Conservation (phyloP, 2,797 vertebrate genomes). For the Sebastes aleutianus region DNA sequence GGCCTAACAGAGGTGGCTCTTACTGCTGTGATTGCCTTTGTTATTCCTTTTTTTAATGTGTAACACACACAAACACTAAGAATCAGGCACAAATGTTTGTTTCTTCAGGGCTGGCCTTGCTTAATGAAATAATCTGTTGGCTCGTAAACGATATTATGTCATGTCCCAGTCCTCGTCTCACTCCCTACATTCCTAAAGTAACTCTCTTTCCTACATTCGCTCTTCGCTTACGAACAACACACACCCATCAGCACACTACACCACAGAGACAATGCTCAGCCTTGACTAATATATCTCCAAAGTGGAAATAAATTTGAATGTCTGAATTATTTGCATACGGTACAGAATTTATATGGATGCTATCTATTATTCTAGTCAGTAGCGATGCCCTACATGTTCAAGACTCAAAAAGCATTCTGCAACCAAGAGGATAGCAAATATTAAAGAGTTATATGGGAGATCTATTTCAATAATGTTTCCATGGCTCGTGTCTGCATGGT, state of each 20-base stretch:
- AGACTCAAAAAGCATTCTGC: background rate
- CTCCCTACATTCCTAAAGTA: conserved; percentile 2
- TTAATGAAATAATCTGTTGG: background rate
- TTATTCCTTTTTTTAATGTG: background rate
- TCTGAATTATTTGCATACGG: background rate
- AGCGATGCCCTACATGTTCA: accelerated
- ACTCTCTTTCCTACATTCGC: background rate
- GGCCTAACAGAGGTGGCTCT: no score
- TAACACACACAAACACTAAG: background rate
- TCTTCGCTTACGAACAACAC: background rate
- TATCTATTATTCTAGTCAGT: background rate
- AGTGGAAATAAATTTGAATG: background rate
- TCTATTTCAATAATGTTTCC: background rate
- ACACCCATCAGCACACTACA: background rate
- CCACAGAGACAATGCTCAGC: background rate
- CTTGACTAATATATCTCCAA: background rate
- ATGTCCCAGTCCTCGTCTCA: background rate
- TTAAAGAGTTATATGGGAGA: background rate
- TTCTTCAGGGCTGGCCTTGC: background rate
- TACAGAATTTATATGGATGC: background rate
- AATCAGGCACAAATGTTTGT: background rate
- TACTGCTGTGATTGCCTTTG: background rate
- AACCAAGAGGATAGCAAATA: background rate
- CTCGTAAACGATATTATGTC: background rate
- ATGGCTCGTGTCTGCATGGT: background rate